Conservation (phyloP, 2,888 invertebrate genomes). For the Caenorhabditis doughertyi region DNA sequence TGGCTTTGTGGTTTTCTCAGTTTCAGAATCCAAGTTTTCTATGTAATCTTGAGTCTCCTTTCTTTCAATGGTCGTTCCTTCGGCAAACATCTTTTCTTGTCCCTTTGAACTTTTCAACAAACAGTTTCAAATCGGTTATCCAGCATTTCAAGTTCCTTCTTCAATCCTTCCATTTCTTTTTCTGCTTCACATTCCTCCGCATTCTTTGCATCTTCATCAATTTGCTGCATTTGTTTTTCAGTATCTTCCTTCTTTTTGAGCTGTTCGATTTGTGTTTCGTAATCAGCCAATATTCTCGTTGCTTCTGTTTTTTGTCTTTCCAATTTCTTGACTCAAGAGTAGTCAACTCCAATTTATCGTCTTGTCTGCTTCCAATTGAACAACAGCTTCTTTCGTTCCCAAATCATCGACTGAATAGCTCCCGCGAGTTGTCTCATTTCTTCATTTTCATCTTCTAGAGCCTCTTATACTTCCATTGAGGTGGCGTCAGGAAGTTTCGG, state of each 20-base stretch:
- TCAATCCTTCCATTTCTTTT: constrained; percentile 60
- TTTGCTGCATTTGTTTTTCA: constrained; percentile 72
- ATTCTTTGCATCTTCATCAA: constrained; percentile 76
- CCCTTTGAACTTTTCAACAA: constrained; percentile 45
- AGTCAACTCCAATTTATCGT: constrained; percentile 94
- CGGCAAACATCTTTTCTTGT: constrained; percentile 58
- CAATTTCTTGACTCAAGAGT: constrained; percentile 95
- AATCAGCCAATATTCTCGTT: constrained; percentile 87
- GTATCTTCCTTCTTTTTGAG: constrained; percentile 73
- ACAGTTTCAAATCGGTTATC: constrained; percentile 42
- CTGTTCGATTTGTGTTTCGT: constrained; percentile 71
- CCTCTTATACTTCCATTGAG: constrained; percentile 63
- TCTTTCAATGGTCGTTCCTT: constrained; percentile 62
- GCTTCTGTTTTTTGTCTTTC: constrained; percentile 97
- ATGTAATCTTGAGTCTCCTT: constrained; percentile 49
- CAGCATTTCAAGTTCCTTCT: constrained; percentile 51
- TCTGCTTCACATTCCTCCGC: constrained; percentile 70
- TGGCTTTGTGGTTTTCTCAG: constrained; percentile 37
- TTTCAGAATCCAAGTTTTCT: constrained; percentile 41
- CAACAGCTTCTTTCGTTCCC: constrained; percentile 69
- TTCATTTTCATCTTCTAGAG: constrained; percentile 85
- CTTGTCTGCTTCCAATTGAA: constrained; percentile 93
- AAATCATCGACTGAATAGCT: constrained; percentile 76
- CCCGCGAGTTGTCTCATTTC: constrained; percentile 69
- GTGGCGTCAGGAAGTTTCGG: constrained; percentile 58